Percentiles rank a stretch among this genome's conserved stretches.
phyloP scores from a whole-genome alignment of 2,113 vertebrate genomes.

The Pangasianodon hypophthalmus region DNA sequence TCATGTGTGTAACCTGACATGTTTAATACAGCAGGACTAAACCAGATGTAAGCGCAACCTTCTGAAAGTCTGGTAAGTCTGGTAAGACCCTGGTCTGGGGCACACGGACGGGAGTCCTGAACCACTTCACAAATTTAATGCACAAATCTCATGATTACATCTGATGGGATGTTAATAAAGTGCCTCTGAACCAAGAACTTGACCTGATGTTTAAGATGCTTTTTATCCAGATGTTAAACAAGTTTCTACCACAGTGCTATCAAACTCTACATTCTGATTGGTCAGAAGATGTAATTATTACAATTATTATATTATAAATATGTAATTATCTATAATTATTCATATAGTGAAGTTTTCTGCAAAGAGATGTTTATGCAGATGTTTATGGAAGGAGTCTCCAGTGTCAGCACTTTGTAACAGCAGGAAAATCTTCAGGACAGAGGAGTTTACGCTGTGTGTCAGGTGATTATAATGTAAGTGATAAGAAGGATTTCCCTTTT shows the following conservation, averaged over 20 bases:
- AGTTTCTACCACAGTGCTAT: background rate
- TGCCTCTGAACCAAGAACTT: background rate
- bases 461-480: background rate
- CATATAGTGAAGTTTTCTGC: background rate
- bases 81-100: too few species aligned
- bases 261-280: background rate
- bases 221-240: background rate
- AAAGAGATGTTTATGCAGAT: background rate
- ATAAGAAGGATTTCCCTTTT: background rate
- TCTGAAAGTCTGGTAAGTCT: background rate
- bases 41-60: background rate
- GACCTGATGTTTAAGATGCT: background rate
- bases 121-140: background rate
- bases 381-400: background rate
- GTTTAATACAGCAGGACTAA: conserved; percentile 18
- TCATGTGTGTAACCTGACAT: conserved; percentile 14
- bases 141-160: too few species aligned
- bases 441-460: background rate
- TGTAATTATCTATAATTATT: background rate
- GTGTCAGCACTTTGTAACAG: background rate
- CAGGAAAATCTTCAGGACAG: background rate
- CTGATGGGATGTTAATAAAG: background rate
- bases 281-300: background rate
- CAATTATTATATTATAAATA: too few species aligned
- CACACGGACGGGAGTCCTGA: background rate